Evolutionary conservation across 92 coral and sea anemone genomes (phyloP).

Genomic region (Siderastrea siderea): DNA sequence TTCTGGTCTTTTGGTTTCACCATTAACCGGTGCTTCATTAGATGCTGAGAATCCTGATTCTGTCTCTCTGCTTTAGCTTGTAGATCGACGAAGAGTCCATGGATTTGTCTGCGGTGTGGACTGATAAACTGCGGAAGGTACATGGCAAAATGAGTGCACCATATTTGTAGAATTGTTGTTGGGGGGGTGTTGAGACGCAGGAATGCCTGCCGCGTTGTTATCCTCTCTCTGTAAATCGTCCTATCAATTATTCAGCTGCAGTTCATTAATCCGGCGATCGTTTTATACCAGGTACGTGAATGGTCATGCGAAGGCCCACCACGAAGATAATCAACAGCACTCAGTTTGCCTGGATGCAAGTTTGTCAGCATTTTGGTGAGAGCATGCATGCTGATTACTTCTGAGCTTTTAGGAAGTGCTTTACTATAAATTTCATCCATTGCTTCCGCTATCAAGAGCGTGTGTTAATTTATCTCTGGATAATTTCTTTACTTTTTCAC

Average conservation of each 20-base stretch:
- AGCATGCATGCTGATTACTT: not conserved
- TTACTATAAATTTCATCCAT: slow-evolving; percentile 7
- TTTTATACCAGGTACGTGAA: slow-evolving; percentile 87
- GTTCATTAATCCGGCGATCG: slow-evolving; percentile 24
- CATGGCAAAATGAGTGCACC: slow-evolving; percentile 3
- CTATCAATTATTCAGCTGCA: slow-evolving; percentile 9
- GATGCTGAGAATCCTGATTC: slow-evolving; percentile 6
- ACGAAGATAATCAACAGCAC: slow-evolving; percentile 86
- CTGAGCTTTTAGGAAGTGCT: not conserved
- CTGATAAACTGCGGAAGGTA: slow-evolving; percentile 97
- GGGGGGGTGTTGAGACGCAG: slow-evolving; percentile 37
- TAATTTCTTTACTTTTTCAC: slow-evolving; percentile 21
- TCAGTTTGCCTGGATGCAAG: slow-evolving; percentile 93
- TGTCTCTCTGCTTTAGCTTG: slow-evolving; percentile 72
- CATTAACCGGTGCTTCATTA: slow-evolving; percentile 39
- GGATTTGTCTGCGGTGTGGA: slow-evolving; percentile 97
- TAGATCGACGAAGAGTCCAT: slow-evolving; percentile 94
- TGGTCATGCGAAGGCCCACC: slow-evolving; percentile 95
- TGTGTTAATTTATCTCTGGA: not conserved
- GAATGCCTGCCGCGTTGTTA: slow-evolving; percentile 53
- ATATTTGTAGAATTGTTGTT: slow-evolving; percentile 7
- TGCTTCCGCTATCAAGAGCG: slow-evolving; percentile 25
- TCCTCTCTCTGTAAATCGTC: not conserved
- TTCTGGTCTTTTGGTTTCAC: slow-evolving; percentile 47
- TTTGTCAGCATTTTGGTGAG: slow-evolving; percentile 97